Evolutionary conservation across 2,888 invertebrate genomes (phyloP), one percentile per base, ranked within the genome.

Genomic region (Arge pagana): DNA sequence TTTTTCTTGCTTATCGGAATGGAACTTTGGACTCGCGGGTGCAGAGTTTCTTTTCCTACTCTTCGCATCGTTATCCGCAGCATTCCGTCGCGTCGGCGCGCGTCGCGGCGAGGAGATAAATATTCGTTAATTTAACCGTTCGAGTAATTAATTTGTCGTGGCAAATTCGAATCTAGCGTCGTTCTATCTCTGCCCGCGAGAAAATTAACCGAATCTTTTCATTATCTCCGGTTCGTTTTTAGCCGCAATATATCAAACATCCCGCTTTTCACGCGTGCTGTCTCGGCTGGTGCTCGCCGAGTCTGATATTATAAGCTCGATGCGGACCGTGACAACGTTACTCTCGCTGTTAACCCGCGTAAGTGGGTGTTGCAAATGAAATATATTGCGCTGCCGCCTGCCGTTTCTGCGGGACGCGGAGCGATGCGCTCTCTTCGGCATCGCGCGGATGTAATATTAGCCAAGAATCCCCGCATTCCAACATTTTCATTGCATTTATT

Each of bases 101-200:
- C 28, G 33, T 31, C 64, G 49, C 63, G 63, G 63, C 68, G 62
- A 57, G 60, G 64, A 65, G 68, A 71, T 68, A 68, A 71, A 70
- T 71, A 68, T 70, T 68, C 64, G 67, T 66, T 71, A 71, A 71
- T 71, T n/a, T 71, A 71, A 71, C 68, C 64, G 62, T 59, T 59
- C 59, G 56, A 64, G 66, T 68, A 68, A 70, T 71, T 70, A 71
- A 71, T 68, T 68, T 67, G 62, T 67, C 65, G 63, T 65, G 63
- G 63, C 62, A 64, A 61, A 67, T 64, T 65, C 60, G 68, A 64
- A 67, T 67, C 66, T 64, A 64, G 62, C 61, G 33, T 33, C 7
- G n/a, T n/a, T n/a, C n/a, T n/a, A n/a, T n/a, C n/a, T n/a, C n/a
- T n/a, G n/a, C n/a, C n/a, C n/a, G n/a, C n/a, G n/a, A n/a, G n/a